Evolutionary conservation across 2,888 invertebrate species (phyloP), one percentile per base, ranked within the genome.

Genomic region (Machimus rusticus): DNA sequence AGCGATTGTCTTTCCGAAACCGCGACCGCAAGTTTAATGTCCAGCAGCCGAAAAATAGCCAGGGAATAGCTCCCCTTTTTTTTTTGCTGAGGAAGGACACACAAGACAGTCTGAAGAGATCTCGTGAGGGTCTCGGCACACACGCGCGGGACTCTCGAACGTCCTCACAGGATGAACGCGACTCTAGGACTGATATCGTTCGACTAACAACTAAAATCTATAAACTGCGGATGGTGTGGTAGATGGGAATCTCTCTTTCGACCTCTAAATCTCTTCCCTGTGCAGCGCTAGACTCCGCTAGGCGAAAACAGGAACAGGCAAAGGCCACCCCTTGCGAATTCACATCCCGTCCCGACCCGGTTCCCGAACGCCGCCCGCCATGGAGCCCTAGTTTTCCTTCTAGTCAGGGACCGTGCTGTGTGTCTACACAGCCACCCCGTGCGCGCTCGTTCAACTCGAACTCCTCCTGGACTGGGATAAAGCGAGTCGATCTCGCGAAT

Each of bases 91-190:
- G 28, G 39, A 82, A 66, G 34, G 23, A 81, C n/a, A 43, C 9
- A 76, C 19, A 46, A 57, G 19, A 34, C 28, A 76, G 31, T 39
- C 76, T 55, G 37, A 39, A 66, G 19, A 2, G 57, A 82, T 16
- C 6, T n/a, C 31, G 55, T 34, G 55, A 37, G 51, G 46, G 43
- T 46, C 19, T 85, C 85, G 74, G 43, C 16, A 85, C 37, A 57
- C 43, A 43, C 82, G 81, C 85, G 74, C 85, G 85, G 39, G 85
- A 43, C 46, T 39, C 28, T 74, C 74, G 28, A 78, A 79, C 81
- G 86, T 88, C 88, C 88, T 76, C 76, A 87, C 82, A 86, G 88
- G 74, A 77, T 85, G 87, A 88, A 88, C 86, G 86, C 88, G 86
- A 88, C 88, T 88, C 88, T 84, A 87, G 77, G 86, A 88, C 88